Percentiles rank a stretch among this genome's conserved stretches.
phyloP scores from a whole-genome alignment of 1,140 invertebrate species.

The Aphaenogaster rudis region DNA sequence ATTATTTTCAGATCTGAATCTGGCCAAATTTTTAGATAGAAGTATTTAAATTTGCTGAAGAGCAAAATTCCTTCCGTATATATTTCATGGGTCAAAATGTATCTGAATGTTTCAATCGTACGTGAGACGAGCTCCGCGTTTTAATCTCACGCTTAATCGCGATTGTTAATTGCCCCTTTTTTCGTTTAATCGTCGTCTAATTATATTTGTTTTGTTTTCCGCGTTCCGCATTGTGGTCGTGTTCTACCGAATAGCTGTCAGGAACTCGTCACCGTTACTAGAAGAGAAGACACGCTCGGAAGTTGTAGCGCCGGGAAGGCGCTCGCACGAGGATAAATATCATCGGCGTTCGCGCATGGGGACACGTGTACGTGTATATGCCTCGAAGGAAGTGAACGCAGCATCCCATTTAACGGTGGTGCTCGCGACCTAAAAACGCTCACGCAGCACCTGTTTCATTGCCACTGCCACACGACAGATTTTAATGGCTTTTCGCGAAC shows the following conservation, averaged over 20 bases:
- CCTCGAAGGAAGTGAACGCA: slow-evolving; percentile 34
- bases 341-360: neutral
- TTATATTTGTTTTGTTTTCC: neutral
- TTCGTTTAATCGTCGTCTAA: neutral
- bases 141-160: neutral
- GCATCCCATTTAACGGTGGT: slow-evolving; percentile 77
- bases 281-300: neutral
- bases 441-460: slow-evolving; percentile 68
- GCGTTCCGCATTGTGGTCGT: slow-evolving; percentile 11
- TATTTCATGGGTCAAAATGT: neutral
- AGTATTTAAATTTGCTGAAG: too few relatives aligned
- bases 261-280: slow-evolving; percentile 39
- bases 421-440: slow-evolving; percentile 66
- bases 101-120: neutral
- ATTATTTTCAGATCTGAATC: too few relatives aligned
- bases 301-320: neutral
- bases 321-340: slow-evolving; percentile 19
- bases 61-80: too few relatives aligned
- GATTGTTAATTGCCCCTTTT: neutral
- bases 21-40: too few relatives aligned
- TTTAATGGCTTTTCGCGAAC: slow-evolving; percentile 42
- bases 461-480: slow-evolving; percentile 55
- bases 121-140: neutral
- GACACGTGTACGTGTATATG: slow-evolving; percentile 26
- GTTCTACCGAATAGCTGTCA: neutral